phyloP scores from a whole-genome alignment of 2,888 invertebrate genomes.

The Drosophila mimetica region DNA sequence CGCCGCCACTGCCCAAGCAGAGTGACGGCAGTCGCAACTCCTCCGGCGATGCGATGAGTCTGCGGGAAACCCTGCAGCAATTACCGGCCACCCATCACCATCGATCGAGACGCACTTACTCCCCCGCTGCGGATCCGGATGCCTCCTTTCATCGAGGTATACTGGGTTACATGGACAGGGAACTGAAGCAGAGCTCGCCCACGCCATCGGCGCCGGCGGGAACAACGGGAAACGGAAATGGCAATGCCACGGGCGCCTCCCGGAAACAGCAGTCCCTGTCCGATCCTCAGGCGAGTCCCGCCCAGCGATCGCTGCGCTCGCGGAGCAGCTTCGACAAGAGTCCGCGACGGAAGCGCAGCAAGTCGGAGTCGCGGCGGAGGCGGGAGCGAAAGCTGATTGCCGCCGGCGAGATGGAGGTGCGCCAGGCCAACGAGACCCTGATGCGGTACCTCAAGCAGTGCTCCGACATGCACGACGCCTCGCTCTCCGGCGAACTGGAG shows the following conservation, averaged over 20 bases:
- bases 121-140: slow-evolving; percentile 80
- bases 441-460: slow-evolving; percentile 85
- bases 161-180: slow-evolving; percentile 84
- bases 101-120: slow-evolving; percentile 73
- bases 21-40: slow-evolving; percentile 78
- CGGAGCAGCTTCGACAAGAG: slow-evolving; percentile 84
- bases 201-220: slow-evolving; percentile 77
- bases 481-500: slow-evolving; percentile 84
- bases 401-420: slow-evolving; percentile 84
- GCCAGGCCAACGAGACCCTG: slow-evolving; percentile 84
- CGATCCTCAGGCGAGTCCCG: slow-evolving; percentile 84
- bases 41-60: slow-evolving; percentile 82
- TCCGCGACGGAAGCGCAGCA: slow-evolving; percentile 84
- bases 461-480: slow-evolving; percentile 85
- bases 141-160: slow-evolving; percentile 83
- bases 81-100: slow-evolving; percentile 72
- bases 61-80: slow-evolving; percentile 82
- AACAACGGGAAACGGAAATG: slow-evolving; percentile 42
- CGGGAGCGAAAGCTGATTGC: slow-evolving; percentile 84
- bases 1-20: slow-evolving; percentile 64
- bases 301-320: slow-evolving; percentile 84
- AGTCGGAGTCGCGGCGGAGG: slow-evolving; percentile 84
- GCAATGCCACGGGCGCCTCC: slow-evolving; percentile 61
- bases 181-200: slow-evolving; percentile 82
- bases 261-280: slow-evolving; percentile 84